Conservation (phyloP, 2,888 invertebrate species). For the Mimachlamys varia region DNA sequence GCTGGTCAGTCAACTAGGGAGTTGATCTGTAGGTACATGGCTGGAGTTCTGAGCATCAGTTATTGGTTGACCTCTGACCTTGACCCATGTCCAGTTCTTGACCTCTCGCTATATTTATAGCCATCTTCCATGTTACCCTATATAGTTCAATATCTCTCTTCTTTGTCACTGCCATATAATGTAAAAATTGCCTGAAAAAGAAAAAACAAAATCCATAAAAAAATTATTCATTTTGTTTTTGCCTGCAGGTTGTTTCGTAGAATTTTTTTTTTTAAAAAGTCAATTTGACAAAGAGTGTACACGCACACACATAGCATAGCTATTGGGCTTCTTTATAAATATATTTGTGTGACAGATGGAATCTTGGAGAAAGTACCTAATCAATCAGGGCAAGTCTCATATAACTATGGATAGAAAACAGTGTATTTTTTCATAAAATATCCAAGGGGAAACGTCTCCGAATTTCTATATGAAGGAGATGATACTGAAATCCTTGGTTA, state of each 20-base stretch:
- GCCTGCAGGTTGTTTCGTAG: background rate
- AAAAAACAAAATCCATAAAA: background rate
- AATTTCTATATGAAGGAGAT: no score
- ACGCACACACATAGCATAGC: background rate
- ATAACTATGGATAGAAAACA: background rate
- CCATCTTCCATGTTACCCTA: background rate
- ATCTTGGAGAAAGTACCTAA: background rate
- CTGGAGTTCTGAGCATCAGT: background rate
- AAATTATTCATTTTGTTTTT: background rate
- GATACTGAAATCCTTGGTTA: background rate
- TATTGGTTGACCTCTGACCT: background rate
- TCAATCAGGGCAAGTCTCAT: background rate
- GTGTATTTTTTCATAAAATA: no score
- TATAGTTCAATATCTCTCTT: background rate
- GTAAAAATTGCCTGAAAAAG: constrained; percentile 11
- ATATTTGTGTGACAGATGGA: background rate
- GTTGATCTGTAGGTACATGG: background rate
- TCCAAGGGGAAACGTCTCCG: no score
- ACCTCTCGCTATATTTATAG: background rate
- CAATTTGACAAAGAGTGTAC: background rate
- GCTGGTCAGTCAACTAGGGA: background rate
- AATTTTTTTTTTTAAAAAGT: background rate
- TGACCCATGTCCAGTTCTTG: background rate
- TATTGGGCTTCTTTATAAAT: background rate
- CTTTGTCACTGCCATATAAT: background rate